Evolutionary conservation across 1,140 invertebrate genomes (phyloP).

Genomic region (Grapholita molesta): DNA sequence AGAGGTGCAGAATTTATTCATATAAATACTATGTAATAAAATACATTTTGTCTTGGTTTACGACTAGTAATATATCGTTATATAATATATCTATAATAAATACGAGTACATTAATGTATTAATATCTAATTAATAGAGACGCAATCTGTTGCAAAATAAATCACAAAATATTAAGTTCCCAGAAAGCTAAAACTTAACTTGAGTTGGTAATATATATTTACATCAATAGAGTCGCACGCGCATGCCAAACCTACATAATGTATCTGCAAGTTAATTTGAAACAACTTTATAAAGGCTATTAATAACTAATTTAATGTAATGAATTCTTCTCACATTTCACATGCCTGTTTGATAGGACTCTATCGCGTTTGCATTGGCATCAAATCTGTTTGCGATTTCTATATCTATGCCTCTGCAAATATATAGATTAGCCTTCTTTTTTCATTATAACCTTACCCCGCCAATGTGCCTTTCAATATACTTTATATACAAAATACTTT

Average conservation of each 20-base stretch:
- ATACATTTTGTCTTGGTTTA: neutral
- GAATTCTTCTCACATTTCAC: neutral
- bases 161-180: neutral
- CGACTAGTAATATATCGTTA: neutral
- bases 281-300: no score
- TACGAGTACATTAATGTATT: neutral
- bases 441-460: no score
- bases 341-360: slow-evolving; percentile 27
- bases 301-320: neutral
- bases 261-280: no score
- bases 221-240: neutral
- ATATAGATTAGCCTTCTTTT: neutral
- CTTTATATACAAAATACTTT: no score
- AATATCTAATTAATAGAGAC: neutral
- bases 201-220: no score
- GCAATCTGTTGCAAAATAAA: neutral
- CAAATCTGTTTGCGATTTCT: slow-evolving; percentile 64
- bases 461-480: no score
- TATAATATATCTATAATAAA: neutral
- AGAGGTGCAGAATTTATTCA: no score
- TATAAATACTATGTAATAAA: no score
- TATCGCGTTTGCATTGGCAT: slow-evolving; percentile 57
- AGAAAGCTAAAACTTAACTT: neutral
- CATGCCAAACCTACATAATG: neutral
- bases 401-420: slow-evolving; percentile 32